These are phyloP conservation scores for Callaeas wilsoni DNA, from an alignment of 2,113 vertebrate species.

Conservation along the genomic window DNA sequence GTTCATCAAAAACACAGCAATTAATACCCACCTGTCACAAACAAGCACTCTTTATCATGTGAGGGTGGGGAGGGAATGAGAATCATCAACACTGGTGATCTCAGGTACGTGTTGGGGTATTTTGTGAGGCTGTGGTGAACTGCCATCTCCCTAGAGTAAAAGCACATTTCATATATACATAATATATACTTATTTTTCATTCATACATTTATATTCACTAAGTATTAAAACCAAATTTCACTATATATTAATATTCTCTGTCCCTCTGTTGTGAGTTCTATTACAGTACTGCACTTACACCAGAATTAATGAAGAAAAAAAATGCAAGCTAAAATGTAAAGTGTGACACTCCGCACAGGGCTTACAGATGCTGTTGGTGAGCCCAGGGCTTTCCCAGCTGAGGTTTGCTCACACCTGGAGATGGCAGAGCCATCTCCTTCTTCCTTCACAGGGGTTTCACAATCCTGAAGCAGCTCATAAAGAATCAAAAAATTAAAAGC, in stretches of 20 bases:
- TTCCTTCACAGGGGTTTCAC: background rate
- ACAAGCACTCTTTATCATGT: background rate
- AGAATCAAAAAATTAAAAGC: background rate
- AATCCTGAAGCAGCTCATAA: background rate
- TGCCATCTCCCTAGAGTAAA: background rate
- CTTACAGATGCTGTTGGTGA: background rate
- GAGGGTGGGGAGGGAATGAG: background rate
- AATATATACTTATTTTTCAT: background rate
- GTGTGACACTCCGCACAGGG: background rate
- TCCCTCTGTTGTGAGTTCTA: background rate
- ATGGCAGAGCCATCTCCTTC: background rate
- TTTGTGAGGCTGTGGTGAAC: background rate
- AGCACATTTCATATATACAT: background rate
- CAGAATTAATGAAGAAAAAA: background rate
- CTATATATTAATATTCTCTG: background rate
- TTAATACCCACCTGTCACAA: background rate
- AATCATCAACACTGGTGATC: background rate
- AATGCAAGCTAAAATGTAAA: background rate
- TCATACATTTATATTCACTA: background rate
- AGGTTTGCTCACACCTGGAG: background rate
- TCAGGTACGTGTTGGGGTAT: rapidly evolving
- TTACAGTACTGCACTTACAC: background rate
- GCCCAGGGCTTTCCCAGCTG: background rate
- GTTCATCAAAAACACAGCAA: background rate
- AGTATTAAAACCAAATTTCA: background rate